Conservation (phyloP, 2,888 invertebrate genomes). For the Pristionchus fissidentatus region DNA sequence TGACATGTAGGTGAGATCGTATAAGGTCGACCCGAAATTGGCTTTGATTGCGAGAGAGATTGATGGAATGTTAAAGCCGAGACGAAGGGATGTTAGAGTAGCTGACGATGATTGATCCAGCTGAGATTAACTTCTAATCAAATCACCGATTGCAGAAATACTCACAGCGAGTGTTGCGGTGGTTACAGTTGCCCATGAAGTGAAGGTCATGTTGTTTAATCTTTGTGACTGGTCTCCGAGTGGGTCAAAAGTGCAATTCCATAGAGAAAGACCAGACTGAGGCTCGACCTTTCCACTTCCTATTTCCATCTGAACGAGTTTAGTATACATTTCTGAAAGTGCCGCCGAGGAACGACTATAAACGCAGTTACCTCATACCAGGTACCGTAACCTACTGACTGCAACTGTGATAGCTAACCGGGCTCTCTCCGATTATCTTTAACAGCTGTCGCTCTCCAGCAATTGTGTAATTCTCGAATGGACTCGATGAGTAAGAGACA, state of each 20-base stretch:
- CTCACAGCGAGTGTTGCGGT: slow-evolving; percentile 13
- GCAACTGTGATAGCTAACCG: background rate
- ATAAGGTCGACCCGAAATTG: background rate
- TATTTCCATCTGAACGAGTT: slow-evolving; percentile 21
- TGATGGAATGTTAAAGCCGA: background rate
- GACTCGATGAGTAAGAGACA: background rate
- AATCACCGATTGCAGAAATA: background rate
- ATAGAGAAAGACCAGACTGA: slow-evolving; percentile 6
- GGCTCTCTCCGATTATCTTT: slow-evolving; percentile 17
- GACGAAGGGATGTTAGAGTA: background rate
- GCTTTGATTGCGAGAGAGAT: background rate
- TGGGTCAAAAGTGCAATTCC: slow-evolving; percentile 48
- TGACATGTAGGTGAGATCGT: background rate
- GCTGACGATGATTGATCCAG: background rate
- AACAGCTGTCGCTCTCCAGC: slow-evolving; percentile 15
- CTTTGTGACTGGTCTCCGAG: slow-evolving; percentile 23
- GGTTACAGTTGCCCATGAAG: slow-evolving; percentile 26
- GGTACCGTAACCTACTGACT: too few relatives aligned
- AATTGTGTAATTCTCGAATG: slow-evolving; percentile 26
- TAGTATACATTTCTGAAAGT: too few relatives aligned
- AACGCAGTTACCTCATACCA: too few relatives aligned
- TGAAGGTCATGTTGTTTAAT: slow-evolving; percentile 44
- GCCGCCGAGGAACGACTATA: too few relatives aligned
- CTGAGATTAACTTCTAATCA: background rate
- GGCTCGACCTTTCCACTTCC: background rate